Percentiles rank a stretch among this genome's conserved stretches.
Conservation (phyloP, 2,113 vertebrate genomes). For the Hucho hucho region DNA sequence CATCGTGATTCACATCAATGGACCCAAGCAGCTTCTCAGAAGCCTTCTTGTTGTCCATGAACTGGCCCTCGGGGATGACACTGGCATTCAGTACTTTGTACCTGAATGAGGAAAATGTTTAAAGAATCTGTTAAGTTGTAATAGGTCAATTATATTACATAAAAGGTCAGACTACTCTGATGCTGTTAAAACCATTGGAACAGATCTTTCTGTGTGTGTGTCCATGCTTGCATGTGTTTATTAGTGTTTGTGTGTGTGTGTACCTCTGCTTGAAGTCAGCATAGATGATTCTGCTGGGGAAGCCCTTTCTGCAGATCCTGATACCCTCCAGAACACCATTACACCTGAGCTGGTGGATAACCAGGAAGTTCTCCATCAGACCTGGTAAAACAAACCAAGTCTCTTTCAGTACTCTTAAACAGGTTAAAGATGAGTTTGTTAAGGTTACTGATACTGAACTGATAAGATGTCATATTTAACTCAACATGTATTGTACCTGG, state of each 20-base stretch:
- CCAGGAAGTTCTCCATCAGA: constrained; percentile 78
- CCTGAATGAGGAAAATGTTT: neutral
- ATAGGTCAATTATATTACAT: constrained; percentile 54
- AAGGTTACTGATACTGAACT: neutral
- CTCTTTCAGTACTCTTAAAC: neutral
- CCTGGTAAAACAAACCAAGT: constrained; percentile 51
- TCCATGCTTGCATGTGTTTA: neutral
- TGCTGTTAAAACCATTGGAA: too few species aligned
- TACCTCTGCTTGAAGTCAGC: constrained; percentile 82
- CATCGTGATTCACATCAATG: constrained; percentile 77
- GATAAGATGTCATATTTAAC: neutral
- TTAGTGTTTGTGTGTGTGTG: neutral
- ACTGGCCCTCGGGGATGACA: constrained; percentile 75
- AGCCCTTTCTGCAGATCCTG: constrained; percentile 83
- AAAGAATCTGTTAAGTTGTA: constrained; percentile 64
- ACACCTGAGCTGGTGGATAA: constrained; percentile 79
- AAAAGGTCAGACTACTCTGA: neutral
- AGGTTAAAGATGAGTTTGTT: neutral
- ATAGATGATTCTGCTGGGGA: constrained; percentile 84
- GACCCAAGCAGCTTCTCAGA: constrained; percentile 79
- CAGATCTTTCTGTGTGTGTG: neutral
- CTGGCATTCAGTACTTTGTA: constrained; percentile 63
- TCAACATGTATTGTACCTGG: constrained; percentile 61
- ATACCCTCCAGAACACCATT: constrained; percentile 83
- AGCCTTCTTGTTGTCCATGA: constrained; percentile 78